Percentiles rank a stretch among this genome's conserved stretches.
Evolutionary conservation across 2,113 vertebrate genomes (phyloP).

Genomic region (Rhegmatorhina hoffmannsi): DNA sequence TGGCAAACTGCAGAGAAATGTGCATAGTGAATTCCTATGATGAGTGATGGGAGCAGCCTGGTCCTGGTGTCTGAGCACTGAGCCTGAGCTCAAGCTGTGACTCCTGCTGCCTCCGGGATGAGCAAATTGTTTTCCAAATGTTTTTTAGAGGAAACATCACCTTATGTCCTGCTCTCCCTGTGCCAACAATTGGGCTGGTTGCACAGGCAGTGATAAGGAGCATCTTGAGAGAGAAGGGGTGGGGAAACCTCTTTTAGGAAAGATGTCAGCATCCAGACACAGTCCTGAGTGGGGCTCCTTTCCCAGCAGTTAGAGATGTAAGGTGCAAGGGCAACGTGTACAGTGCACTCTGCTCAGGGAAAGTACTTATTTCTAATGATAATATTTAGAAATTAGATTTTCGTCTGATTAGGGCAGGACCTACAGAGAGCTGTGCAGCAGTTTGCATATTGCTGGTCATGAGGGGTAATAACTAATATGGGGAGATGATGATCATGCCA

Average conservation of each 20-base stretch:
- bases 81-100: background rate
- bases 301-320: background rate
- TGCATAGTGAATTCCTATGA: background rate
- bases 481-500: background rate
- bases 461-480: background rate
- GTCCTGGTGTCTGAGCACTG: background rate
- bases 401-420: background rate
- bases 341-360: background rate
- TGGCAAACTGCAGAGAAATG: background rate
- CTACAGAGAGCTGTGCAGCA: background rate
- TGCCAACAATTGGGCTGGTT: background rate
- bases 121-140: background rate
- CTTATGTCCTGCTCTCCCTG: background rate
- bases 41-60: background rate
- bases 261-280: background rate
- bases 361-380: background rate
- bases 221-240: background rate
- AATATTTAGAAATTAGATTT: background rate
- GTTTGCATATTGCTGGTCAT: background rate
- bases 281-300: background rate
- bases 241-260: background rate
- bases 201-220: background rate
- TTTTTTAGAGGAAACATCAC: background rate
- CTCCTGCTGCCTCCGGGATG: background rate
- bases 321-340: background rate